Evolutionary conservation across 2,797 vertebrate genomes (phyloP), one percentile per base, ranked within the genome.

Genomic region (Carapus acus): DNA sequence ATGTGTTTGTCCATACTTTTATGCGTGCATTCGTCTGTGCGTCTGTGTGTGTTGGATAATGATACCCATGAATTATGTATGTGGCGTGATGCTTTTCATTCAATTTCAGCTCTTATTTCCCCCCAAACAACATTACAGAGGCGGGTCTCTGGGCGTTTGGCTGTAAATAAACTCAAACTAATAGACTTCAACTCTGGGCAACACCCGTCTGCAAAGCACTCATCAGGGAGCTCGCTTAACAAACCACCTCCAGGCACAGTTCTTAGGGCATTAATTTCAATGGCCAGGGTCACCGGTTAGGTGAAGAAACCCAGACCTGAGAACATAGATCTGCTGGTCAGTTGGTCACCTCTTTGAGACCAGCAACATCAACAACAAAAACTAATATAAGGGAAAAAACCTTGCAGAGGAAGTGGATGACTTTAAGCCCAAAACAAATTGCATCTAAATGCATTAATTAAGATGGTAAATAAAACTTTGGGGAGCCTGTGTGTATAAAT

Each of bases 91-190:
- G 76, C 77, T 85, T 85, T 85, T 83, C 85, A 85, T 85, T 87
- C 83, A 85, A 81, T 85, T 84, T 79, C 69, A 62, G 63, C 65
- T 75, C 76, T 78, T 80, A 76, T 82, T 76, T 73, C 36, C 62
- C 72, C 76, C 72, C 65, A 81, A 84, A 83, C 80, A 84, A 79
- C 83, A 83, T 85, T 78, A 82, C 77, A 79, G 71, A 82, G 69
- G 78, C 73, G 31, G 76, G 73, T 84, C 81, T 80, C 81, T 76
- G 74, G 80, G 78, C 76, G 78, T 82, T 81, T 78, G 83, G 79
- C 79, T 85, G 83, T 85, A 85, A 84, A 87, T 87, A 87, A 84
- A 85, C 78, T 84, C 67, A 2, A 78, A 80, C 79, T 82, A 87
- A 87, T 84, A 80, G 83, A 87, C 78, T 81, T 77, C 77, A 81